Base-by-base conservation (phyloP, 2,113 vertebrate species). In the Todiramphus saurophagus region DNA sequence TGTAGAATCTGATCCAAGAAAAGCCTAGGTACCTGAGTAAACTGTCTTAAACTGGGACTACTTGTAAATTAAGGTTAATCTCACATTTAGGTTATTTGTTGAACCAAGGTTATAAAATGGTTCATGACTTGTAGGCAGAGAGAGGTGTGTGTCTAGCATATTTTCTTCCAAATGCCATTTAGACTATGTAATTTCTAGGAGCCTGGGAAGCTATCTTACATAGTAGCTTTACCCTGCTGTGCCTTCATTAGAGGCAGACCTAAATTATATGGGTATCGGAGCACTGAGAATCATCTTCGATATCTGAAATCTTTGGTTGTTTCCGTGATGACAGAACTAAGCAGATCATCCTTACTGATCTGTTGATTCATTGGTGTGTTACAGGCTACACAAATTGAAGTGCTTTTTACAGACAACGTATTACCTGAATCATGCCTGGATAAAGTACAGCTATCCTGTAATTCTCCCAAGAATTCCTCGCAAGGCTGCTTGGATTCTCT, bases 51-150 rank as follows among this genome's bases (percentile, higher is more conserved):
- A 35, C 77, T 53, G 37, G 30, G 27, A 60, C 16, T 81, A 7
- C 46, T 48, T 55, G 11, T 20, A 68, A 70, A 0, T 11, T 39
- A 68, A 18, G 0, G 0, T 83, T 73, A 70, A 67, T 0, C 13
- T 5, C 4, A 41, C 8, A 3, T 67, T 67, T 63, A 59, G 14
- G 5, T 59, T 51, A 28, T 60, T 74, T 81, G 24, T 27, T 75
- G 50, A 77, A 39, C 4, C 2, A 2, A 79, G n/a, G 7, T 37
- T 86, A 87, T 83, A 15, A 25, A 86, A 68, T 63, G 5, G 8
- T 39, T 77, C 0, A 0, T 35, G 59, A 51, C 18, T 83, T 74
- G 23, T 39, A 62, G 46, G 7, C 13, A 51, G 74, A 70, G 43
- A 51, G 15, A 28, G 8, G 18, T n/a, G 13, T 39, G 4, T 46